phyloP scores from a whole-genome alignment of 2,888 invertebrate species.

The Entomobrya proxima region DNA sequence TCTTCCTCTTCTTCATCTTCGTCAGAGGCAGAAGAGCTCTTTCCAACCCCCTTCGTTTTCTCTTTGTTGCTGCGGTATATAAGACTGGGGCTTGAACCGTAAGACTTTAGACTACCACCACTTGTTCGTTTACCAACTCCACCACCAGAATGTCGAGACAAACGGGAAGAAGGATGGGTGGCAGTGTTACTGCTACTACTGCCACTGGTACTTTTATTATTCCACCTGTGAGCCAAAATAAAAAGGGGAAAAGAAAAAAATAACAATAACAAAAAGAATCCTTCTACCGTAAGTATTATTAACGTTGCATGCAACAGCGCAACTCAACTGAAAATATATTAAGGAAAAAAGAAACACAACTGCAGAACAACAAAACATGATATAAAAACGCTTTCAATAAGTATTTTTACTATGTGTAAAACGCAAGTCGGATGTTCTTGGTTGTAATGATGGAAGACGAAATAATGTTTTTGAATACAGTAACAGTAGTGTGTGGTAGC shows the following conservation, averaged over 20 bases:
- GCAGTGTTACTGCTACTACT: constrained; percentile 55
- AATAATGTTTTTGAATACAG: neutral
- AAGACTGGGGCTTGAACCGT: constrained; percentile 72
- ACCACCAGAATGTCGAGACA: constrained; percentile 49
- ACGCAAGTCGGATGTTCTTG: neutral
- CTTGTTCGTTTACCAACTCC: constrained; percentile 40
- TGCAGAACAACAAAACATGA: neutral
- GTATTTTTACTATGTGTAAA: neutral
- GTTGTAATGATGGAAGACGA: neutral
- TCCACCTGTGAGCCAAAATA: constrained; percentile 66
- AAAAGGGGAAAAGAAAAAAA: constrained; percentile 20
- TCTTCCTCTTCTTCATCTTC: constrained; percentile 61
- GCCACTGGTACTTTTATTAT: constrained; percentile 50
- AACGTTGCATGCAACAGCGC: neutral
- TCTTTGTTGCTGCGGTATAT: constrained; percentile 57
- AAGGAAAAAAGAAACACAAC: neutral
- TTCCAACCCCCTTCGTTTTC: constrained; percentile 51
- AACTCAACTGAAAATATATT: constrained; percentile 30
- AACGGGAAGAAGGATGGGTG: constrained; percentile 69
- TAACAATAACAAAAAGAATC: constrained; percentile 24
- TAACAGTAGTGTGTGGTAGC: neutral
- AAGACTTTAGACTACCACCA: constrained; percentile 69
- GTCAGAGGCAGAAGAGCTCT: constrained; percentile 29
- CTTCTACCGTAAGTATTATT: neutral
- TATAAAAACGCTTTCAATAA: constrained; percentile 8